A percentile compares a stretch with the other conserved stretches of the same genome.
Conservation (phyloP, 2,113 vertebrate genomes). For the Dendrocopos noguchii region DNA sequence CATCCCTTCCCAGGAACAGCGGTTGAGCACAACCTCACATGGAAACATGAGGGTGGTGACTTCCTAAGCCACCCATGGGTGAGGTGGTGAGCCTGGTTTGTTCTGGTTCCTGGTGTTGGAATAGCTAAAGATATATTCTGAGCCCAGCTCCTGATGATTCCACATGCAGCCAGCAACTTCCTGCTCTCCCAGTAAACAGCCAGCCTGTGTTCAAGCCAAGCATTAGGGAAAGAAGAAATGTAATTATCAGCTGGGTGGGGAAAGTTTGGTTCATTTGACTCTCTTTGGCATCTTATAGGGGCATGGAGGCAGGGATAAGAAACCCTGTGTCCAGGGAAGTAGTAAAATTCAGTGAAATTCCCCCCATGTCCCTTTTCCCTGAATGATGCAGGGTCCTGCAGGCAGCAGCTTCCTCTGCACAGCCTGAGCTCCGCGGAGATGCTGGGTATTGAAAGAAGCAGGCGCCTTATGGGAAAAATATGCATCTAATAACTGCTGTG, state of each 20-base stretch:
- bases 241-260: fast-evolving
- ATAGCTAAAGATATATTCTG: background rate
- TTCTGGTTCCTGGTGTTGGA: background rate
- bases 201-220: background rate
- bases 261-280: background rate
- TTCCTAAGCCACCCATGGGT: fast-evolving
- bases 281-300: background rate
- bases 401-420: background rate
- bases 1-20: background rate
- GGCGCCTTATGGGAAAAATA: background rate
- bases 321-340: background rate
- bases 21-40: background rate
- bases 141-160: background rate
- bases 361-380: background rate
- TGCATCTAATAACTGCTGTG: background rate
- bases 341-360: background rate
- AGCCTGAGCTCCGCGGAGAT: background rate
- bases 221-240: background rate
- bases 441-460: background rate
- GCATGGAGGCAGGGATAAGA: background rate
- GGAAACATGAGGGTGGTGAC: fast-evolving
- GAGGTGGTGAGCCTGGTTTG: fast-evolving
- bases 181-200: background rate
- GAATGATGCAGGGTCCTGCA: background rate
- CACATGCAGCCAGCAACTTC: background rate